Evolutionary conservation across 2,888 invertebrate genomes (phyloP), one percentile per base, ranked within the genome.

Genomic region (Lepidochitona cinerea): DNA sequence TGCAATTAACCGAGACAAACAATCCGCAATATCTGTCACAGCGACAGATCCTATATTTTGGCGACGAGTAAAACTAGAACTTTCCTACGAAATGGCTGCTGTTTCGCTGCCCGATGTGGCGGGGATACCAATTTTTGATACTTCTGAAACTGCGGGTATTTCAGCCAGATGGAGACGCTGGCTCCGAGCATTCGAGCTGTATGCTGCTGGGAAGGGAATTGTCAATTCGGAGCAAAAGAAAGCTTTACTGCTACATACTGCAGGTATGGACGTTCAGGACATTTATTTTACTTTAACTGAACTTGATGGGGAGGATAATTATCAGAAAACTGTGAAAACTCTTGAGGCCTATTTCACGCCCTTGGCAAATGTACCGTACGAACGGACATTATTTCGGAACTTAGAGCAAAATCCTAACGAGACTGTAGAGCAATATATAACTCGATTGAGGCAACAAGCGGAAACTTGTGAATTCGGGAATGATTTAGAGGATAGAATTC

Each of bases 401-500:
- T 70, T 78, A 29, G 36, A 29, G 14, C 80, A 78, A 36, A 32
- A 14, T 12, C 14, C 54, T 18, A 23, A 29, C 4, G 79, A 78
- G 64, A 73, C 76, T 1, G 41, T 78, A 26, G 76, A 76, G 32
- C 76, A 79, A 41, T 79, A 59, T 36, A 53, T 79, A 2, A 72
- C 74, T 1, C 33, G 74, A 59, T 66, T 76, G 18, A 37, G 66
- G 37, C 73, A 73, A 41, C 68, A 76, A 64, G 68, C 75, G 2
- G 72, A 64, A 23, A 67, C 67, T 23, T 81, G 79, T 69, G 68
- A 77, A 3, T 81, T 79, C 68, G 65, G 36, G 0, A 54, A 78
- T 36, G n/a, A 14, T 18, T 32, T 32, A 7, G 73, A 78, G 35
- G 71, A 72, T 12, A 32, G 70, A 41, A 72, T 78, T 12, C 14